Conservation (phyloP, 2,888 invertebrate species). For the Yponomeuta sedellus region DNA sequence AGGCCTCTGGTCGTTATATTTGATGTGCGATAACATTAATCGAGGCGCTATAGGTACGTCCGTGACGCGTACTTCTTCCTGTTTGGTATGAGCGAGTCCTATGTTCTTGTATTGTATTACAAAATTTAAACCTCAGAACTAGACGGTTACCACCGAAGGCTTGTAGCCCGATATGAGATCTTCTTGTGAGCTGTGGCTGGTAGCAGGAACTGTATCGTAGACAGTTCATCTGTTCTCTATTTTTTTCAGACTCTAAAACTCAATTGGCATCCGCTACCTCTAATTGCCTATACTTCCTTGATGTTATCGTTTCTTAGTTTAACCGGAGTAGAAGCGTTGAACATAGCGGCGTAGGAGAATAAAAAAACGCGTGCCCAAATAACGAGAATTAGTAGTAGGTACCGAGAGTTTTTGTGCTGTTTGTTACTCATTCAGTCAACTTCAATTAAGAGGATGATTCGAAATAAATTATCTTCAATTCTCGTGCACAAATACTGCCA, state of each 20-base stretch:
- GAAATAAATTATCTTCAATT: slow-evolving; percentile 47
- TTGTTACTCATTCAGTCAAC: slow-evolving; percentile 1
- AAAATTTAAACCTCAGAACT: slow-evolving; percentile 25
- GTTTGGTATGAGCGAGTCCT: slow-evolving; percentile 25
- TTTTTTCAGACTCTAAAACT: neutral
- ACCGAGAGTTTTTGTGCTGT: neutral
- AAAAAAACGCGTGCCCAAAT: neutral
- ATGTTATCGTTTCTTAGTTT: neutral
- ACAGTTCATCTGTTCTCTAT: neutral
- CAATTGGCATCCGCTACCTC: slow-evolving; percentile 27
- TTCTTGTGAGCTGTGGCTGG: too few species aligned
- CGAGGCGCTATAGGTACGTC: slow-evolving; percentile 32
- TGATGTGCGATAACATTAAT: slow-evolving; percentile 7
- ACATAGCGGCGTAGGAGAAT: neutral
- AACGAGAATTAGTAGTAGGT: neutral
- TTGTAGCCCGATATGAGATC: neutral
- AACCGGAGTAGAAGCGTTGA: neutral
- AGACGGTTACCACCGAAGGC: neutral
- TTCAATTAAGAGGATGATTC: slow-evolving; percentile 15
- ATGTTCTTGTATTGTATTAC: slow-evolving; percentile 17
- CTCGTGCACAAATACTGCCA: neutral
- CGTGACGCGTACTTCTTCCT: slow-evolving; percentile 40
- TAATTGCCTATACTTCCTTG: slow-evolving; percentile 37
- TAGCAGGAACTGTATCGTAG: neutral
- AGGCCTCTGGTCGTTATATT: neutral